phyloP scores from a whole-genome alignment of 2,888 invertebrate species.

The Tiliacea aurago region DNA sequence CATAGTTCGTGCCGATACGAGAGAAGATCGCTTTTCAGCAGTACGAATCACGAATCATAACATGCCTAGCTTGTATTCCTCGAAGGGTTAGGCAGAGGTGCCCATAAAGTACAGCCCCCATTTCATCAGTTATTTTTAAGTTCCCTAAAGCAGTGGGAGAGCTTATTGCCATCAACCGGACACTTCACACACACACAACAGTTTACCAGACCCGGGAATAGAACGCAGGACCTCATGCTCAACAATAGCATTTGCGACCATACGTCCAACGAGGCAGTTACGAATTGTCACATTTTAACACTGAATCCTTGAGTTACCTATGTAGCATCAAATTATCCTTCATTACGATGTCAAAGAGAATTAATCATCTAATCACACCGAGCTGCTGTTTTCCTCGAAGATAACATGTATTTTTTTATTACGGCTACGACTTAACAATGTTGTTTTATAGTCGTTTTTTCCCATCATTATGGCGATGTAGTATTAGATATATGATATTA shows the following conservation, averaged over 20 bases:
- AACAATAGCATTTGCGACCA: background rate
- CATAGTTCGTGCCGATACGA: too few species aligned
- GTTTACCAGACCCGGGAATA: background rate
- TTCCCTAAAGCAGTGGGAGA: too few species aligned
- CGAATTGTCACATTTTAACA: background rate
- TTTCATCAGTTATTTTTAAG: too few species aligned
- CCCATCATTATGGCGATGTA: slow-evolving; percentile 47
- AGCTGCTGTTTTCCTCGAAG: slow-evolving; percentile 25
- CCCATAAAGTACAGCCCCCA: too few species aligned
- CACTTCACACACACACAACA: background rate
- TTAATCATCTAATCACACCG: slow-evolving; percentile 10
- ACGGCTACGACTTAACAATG: slow-evolving; percentile 31
- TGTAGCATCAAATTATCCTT: slow-evolving; percentile 12
- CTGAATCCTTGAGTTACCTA: background rate
- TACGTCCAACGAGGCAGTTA: background rate
- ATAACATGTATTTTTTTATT: slow-evolving; percentile 34
- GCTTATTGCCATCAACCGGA: too few species aligned
- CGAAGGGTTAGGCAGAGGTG: too few species aligned
- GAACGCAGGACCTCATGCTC: background rate
- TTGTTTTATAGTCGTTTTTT: slow-evolving; percentile 41
- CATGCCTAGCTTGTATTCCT: too few species aligned
- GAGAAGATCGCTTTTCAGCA: too few species aligned
- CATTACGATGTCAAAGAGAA: slow-evolving; percentile 28
- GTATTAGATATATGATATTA: slow-evolving; percentile 47
- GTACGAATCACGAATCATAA: too few species aligned